Percentiles rank a stretch among this genome's conserved stretches.
These are phyloP conservation scores for Epicampocera succincta DNA, from an alignment of 2,888 invertebrate genomes.

Conservation along the genomic window DNA sequence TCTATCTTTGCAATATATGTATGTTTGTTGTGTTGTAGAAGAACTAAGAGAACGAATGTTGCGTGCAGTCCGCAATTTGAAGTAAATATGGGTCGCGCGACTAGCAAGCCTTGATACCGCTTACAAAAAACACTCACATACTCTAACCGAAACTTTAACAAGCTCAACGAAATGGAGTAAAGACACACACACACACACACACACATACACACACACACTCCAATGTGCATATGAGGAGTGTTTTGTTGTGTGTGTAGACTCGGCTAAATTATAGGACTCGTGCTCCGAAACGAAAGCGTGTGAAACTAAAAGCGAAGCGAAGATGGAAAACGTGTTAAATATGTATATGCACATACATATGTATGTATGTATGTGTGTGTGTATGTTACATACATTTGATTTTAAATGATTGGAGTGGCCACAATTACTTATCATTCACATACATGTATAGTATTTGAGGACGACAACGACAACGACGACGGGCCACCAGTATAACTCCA, in stretches of 20 bases:
- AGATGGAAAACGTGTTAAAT: conserved; percentile 1
- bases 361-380: conserved; percentile 50
- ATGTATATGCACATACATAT: conserved; percentile 31
- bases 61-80: conserved; percentile 78
- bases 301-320: conserved; percentile 6
- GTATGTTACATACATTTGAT: conserved; percentile 11
- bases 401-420: conserved; percentile 51
- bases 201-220: not conserved
- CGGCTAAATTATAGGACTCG: conserved; percentile 36
- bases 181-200: conserved; percentile 1
- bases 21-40: not conserved
- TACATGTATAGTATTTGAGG: conserved; percentile 39
- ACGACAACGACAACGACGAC: too few relatives aligned
- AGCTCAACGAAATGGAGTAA: too few relatives aligned
- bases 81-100: conserved; percentile 77
- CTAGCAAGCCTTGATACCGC: conserved; percentile 69
- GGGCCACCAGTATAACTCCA: conserved; percentile 19
- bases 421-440: too few relatives aligned
- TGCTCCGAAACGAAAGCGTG: conserved; percentile 35
- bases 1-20: too few relatives aligned
- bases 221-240: not conserved
- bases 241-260: not conserved
- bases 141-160: not conserved
- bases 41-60: conserved; percentile 65
- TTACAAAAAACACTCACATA: conserved; percentile 15